Evolutionary conservation across 2,888 invertebrate species (phyloP).

Genomic region (Pterostichus madidus): DNA sequence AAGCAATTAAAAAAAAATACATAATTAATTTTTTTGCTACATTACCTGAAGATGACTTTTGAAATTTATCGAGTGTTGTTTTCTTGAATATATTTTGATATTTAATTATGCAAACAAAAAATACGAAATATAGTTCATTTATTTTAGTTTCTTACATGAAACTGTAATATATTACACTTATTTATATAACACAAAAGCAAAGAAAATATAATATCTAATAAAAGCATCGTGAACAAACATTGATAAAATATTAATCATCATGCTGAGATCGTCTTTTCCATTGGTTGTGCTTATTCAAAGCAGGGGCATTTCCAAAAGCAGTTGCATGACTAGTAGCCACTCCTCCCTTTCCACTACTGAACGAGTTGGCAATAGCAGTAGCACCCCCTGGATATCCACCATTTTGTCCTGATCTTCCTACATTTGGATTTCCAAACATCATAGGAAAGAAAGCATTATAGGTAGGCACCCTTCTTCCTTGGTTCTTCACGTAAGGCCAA

Average conservation of each 20-base stretch:
- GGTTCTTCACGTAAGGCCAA: slow-evolving; percentile 71
- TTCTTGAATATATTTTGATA: no score
- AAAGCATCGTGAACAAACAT: not conserved
- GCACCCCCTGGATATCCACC: slow-evolving; percentile 80
- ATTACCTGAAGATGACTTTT: no score
- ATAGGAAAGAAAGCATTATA: slow-evolving; percentile 84
- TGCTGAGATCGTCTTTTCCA: slow-evolving; percentile 51
- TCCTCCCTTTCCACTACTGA: slow-evolving; percentile 85
- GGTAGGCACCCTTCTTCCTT: slow-evolving; percentile 75
- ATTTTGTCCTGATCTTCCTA: slow-evolving; percentile 72
- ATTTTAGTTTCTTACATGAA: not conserved
- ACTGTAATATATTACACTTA: slow-evolving; percentile 22
- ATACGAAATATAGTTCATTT: no score
- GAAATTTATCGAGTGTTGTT: no score
- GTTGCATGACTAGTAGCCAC: slow-evolving; percentile 87
- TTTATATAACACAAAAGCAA: slow-evolving; percentile 5
- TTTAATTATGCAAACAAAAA: no score
- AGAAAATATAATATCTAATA: slow-evolving; percentile 8
- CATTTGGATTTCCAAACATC: slow-evolving; percentile 78
- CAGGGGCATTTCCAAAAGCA: slow-evolving; percentile 82
- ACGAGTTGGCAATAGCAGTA: slow-evolving; percentile 86
- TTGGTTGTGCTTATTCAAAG: slow-evolving; percentile 73
- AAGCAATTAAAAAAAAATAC: no score
- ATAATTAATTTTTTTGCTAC: no score
- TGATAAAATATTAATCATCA: slow-evolving; percentile 26